phyloP scores from a whole-genome alignment of 1,140 invertebrate genomes.

The Laupala kohalensis region DNA sequence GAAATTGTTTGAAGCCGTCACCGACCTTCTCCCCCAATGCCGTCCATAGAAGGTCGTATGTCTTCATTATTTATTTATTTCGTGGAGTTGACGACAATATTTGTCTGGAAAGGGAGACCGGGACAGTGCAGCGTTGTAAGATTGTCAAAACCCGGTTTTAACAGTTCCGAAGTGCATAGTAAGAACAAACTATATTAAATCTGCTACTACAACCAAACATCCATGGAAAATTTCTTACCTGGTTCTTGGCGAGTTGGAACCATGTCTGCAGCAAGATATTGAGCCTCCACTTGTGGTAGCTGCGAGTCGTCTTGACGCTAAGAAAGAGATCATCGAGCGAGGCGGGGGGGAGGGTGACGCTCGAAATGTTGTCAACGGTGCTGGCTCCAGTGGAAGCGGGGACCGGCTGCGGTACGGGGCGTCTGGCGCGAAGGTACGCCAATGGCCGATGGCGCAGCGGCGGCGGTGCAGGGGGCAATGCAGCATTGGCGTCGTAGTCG shows the following conservation, averaged over 20 bases:
- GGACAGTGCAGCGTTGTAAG: too few relatives aligned
- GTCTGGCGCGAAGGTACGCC: conserved; percentile 11
- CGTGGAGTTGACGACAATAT: too few relatives aligned
- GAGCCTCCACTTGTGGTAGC: conserved; percentile 69
- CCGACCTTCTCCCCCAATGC: too few relatives aligned
- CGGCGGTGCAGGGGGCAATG: conserved; percentile 19
- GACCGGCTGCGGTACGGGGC: conserved; percentile 18
- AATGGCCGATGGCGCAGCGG: not conserved
- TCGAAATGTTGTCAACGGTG: not conserved
- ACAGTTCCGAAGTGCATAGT: too few relatives aligned
- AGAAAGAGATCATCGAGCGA: conserved; percentile 78
- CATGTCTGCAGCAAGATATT: conserved; percentile 84
- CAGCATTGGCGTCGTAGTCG: conserved; percentile 16
- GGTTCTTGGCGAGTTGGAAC: conserved; percentile 79
- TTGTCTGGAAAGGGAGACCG: too few relatives aligned
- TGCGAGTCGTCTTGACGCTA: conserved; percentile 85
- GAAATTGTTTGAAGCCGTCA: too few relatives aligned
- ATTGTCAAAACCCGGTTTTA: too few relatives aligned
- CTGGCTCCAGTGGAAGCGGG: conserved; percentile 17
- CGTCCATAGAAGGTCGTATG: too few relatives aligned
- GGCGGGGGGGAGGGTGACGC: conserved; percentile 40
- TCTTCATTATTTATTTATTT: too few relatives aligned
- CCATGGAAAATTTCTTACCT: conserved; percentile 60
- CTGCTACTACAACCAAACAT: too few relatives aligned
- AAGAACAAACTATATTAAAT: too few relatives aligned